Conservation (phyloP, 2,113 vertebrate genomes). For the Spea bombifrons region DNA sequence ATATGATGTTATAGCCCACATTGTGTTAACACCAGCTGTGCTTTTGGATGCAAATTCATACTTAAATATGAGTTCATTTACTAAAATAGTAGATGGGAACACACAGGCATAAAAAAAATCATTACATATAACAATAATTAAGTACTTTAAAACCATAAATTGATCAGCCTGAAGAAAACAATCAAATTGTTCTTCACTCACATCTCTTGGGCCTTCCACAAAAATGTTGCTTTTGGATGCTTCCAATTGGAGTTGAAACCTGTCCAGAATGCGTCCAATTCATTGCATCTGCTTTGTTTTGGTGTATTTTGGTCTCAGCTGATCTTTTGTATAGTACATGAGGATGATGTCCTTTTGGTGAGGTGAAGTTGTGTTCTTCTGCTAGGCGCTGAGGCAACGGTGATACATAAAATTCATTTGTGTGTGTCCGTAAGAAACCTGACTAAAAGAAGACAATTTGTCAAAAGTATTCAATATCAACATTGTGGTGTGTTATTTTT, state of each 20-base stretch:
- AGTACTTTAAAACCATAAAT: background rate
- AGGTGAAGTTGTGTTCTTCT: conserved; percentile 78
- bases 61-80: no score
- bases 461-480: conserved; percentile 17
- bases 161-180: background rate
- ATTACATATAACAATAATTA: no score
- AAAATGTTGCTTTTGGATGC: conserved; percentile 84
- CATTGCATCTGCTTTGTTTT: conserved; percentile 36
- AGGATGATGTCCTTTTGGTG: conserved; percentile 80
- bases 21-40: no score
- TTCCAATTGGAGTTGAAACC: conserved; percentile 57
- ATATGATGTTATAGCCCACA: no score
- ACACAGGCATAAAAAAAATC: no score
- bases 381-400: conserved; percentile 87
- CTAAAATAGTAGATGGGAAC: no score
- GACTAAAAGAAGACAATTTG: conserved; percentile 71
- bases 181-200: conserved; percentile 88
- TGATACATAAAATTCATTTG: conserved; percentile 87
- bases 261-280: background rate
- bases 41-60: no score
- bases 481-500: no score
- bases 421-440: conserved; percentile 83
- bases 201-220: conserved; percentile 98
- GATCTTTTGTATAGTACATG: conserved; percentile 90
- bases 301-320: conserved; percentile 73